A percentile compares a stretch with the other conserved stretches of the same genome.
Conservation (phyloP, 2,113 vertebrate genomes). For the Myrmecophaga tridactyla region DNA sequence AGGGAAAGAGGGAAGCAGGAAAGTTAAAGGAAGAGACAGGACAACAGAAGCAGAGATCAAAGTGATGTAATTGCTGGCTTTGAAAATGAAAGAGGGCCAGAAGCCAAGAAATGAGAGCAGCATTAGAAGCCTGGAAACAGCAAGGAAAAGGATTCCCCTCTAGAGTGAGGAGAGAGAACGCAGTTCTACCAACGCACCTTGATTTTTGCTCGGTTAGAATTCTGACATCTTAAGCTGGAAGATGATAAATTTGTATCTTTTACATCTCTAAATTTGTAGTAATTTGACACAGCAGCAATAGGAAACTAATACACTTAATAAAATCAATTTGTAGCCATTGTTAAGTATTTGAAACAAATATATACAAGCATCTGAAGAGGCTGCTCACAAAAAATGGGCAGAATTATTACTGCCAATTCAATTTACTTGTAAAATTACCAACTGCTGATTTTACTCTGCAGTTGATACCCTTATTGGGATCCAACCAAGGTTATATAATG, state of each 20-base stretch:
- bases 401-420: background rate
- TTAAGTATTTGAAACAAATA: background rate
- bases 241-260: background rate
- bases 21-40: background rate
- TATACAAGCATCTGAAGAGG: background rate
- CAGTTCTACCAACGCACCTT: background rate
- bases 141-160: background rate
- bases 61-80: background rate
- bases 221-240: background rate
- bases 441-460: background rate
- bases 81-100: background rate
- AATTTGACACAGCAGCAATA: background rate
- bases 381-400: background rate
- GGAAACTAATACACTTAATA: background rate
- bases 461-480: background rate
- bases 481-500: background rate
- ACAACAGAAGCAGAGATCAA: background rate
- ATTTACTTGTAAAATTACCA: background rate
- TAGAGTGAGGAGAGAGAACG: background rate
- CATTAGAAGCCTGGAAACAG: background rate
- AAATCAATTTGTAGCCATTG: background rate
- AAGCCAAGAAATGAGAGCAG: background rate
- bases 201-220: background rate
- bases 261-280: background rate
- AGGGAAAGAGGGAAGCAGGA: background rate